Evolutionary conservation across 2,113 vertebrate genomes (phyloP).

Genomic region (Etia nguti): DNA sequence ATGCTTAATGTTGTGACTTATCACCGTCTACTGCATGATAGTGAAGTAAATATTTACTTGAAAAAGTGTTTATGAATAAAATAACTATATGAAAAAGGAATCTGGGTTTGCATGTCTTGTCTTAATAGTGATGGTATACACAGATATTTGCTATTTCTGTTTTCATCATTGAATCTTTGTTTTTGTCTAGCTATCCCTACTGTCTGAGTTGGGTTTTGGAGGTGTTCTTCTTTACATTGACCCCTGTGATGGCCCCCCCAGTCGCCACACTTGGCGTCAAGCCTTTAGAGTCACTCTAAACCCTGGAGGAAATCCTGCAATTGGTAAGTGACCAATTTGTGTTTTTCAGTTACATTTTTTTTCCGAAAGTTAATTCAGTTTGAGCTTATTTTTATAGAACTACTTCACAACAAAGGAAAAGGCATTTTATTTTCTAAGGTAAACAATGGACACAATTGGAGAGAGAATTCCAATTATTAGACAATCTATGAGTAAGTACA

Average conservation of each 20-base stretch:
- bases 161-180: not conserved
- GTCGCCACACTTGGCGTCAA: conserved; percentile 58
- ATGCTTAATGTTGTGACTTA: not conserved
- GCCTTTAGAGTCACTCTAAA: conserved; percentile 87
- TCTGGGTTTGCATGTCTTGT: not conserved
- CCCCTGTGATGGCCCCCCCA: conserved; percentile 82
- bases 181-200: conserved; percentile 77
- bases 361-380: not conserved
- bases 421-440: not conserved
- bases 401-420: not conserved
- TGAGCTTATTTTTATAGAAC: not conserved
- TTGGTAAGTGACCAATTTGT: conserved; percentile 69
- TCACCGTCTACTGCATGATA: not conserved
- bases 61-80: not conserved
- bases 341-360: not conserved
- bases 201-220: conserved; percentile 84
- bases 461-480: not conserved
- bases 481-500: not conserved
- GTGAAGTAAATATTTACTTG: not conserved
- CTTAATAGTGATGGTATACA: not conserved
- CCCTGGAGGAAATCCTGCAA: conserved; percentile 81
- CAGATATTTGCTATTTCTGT: not conserved
- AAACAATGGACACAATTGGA: not conserved
- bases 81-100: not conserved
- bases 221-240: conserved; percentile 86